Conservation (phyloP, 2,113 vertebrate species). For the Parotia lawesii region DNA sequence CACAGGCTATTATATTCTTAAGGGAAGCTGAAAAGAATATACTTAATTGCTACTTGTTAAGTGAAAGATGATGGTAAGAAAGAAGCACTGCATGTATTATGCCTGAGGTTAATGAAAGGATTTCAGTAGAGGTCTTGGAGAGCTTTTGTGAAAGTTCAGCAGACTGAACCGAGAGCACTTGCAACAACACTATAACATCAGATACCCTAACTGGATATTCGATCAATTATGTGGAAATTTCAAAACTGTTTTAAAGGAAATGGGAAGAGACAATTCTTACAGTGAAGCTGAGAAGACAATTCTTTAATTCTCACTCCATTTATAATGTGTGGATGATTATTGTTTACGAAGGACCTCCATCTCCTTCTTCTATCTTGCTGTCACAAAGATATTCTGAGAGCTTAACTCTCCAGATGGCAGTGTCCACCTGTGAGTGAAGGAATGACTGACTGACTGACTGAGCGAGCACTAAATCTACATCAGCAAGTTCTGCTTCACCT, state of each 20-base stretch:
- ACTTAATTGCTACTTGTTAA: not conserved
- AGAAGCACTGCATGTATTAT: not conserved
- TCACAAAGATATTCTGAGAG: not conserved
- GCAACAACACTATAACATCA: not conserved
- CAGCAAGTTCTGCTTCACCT: not conserved
- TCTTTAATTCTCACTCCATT: not conserved
- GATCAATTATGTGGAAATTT: not conserved
- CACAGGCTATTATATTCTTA: not conserved
- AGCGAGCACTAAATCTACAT: not conserved
- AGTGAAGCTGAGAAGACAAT: not conserved
- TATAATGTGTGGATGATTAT: not conserved
- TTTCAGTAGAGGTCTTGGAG: not conserved
- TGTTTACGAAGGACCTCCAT: not conserved
- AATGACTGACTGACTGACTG: not conserved
- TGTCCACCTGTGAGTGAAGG: not conserved
- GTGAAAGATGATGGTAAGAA: not conserved
- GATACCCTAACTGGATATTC: not conserved
- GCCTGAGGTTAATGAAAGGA: not conserved
- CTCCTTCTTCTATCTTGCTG: not conserved
- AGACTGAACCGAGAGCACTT: not conserved
- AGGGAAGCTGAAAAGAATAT: not conserved
- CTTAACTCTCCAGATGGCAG: not conserved
- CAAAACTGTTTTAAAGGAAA: not conserved
- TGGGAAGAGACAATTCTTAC: not conserved
- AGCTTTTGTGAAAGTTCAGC: not conserved